These are phyloP conservation scores for Rhamnusium bicolor DNA, from an alignment of 2,888 invertebrate genomes.

Conservation along the genomic window DNA sequence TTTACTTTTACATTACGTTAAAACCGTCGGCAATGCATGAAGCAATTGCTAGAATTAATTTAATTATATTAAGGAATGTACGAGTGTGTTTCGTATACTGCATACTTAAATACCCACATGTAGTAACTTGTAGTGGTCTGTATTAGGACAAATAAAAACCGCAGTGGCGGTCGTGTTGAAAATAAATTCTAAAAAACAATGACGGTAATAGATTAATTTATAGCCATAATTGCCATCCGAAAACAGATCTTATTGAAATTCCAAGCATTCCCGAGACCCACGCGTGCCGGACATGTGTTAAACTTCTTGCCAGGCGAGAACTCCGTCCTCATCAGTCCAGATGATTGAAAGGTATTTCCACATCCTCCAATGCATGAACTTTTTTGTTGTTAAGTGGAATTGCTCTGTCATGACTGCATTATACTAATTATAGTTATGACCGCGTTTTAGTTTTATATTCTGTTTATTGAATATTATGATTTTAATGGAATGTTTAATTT, in stretches of 20 bases:
- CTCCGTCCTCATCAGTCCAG: conserved; percentile 41
- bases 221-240: conserved; percentile 54
- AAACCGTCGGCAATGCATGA: neutral
- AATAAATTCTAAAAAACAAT: conserved; percentile 38
- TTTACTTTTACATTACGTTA: neutral
- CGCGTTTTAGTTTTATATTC: neutral
- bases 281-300: conserved; percentile 60
- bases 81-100: neutral
- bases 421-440: conserved; percentile 4
- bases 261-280: conserved; percentile 56
- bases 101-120: conserved; percentile 11
- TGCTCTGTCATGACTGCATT: conserved; percentile 6
- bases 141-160: neutral
- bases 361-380: conserved; percentile 6
- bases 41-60: neutral
- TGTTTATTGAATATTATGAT: neutral
- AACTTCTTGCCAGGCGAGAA: conserved; percentile 52
- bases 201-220: conserved; percentile 58
- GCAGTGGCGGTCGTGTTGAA: conserved; percentile 12
- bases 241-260: conserved; percentile 62
- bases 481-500: neutral
- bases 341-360: conserved; percentile 59
- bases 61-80: neutral
- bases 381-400: conserved; percentile 1
- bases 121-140: neutral